Evolutionary conservation across 2,888 invertebrate species (phyloP).

Genomic region (Archaeoteleia sp.): DNA sequence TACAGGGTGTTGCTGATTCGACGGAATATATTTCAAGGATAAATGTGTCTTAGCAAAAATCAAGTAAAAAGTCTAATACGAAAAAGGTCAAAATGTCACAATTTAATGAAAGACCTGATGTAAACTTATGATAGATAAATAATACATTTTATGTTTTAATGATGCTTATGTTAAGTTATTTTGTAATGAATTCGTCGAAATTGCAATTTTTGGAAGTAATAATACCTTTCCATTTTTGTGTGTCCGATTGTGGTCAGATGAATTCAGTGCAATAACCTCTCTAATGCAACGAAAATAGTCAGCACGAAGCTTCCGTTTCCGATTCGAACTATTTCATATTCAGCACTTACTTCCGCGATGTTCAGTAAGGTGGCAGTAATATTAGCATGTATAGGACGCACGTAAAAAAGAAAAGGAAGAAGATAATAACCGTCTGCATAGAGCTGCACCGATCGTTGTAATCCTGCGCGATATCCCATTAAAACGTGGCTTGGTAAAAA

Average conservation of each 20-base stretch:
- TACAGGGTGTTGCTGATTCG: no score
- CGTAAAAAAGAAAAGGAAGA: conserved; percentile 24
- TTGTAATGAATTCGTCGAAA: no score
- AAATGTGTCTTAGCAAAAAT: no score
- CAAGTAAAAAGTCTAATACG: no score
- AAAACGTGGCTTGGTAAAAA: conserved; percentile 25
- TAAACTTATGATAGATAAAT: no score
- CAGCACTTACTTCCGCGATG: conserved; percentile 28
- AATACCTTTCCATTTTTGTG: neutral
- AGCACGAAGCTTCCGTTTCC: conserved; percentile 15
- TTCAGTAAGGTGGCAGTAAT: conserved; percentile 29
- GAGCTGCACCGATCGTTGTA: conserved; percentile 24
- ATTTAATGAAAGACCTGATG: no score
- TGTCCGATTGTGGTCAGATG: neutral
- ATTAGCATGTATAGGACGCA: conserved; percentile 39
- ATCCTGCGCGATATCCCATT: conserved; percentile 41
- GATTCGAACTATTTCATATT: conserved; percentile 31
- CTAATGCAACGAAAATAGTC: conserved; percentile 22
- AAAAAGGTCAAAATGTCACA: no score
- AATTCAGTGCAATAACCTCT: neutral
- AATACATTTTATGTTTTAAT: no score
- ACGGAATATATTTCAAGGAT: no score
- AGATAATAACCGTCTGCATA: conserved; percentile 26
- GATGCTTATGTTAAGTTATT: no score
- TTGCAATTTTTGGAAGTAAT: neutral